Evolutionary conservation across 2,113 vertebrate genomes (phyloP), one percentile per base, ranked within the genome.

Genomic region (Cariama cristata): DNA sequence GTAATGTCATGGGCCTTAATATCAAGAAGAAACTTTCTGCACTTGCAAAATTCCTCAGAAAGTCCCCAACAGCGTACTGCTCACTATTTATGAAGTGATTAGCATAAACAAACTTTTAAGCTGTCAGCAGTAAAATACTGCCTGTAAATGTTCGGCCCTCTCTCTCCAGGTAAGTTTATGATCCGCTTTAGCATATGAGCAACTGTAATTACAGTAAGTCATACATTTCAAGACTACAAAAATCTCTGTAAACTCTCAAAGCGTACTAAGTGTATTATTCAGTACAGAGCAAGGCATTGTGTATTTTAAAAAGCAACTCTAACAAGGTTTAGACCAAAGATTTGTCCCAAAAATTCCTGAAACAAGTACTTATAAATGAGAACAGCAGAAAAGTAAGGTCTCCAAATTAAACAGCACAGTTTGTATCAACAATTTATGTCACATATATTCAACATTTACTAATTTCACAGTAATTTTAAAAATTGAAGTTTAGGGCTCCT

Each of bases 71-170:
- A 23, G 52, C 24, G 20, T 20, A 60, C 56, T 33, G 58, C 81
- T 93, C 77, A 18, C 66, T 95, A 93, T 95, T 95, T 94, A 97
- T 85, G 53, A 96, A 84, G 91, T 87, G 86, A 97, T 94, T 75
- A 93, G 69, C 86, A 96, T 93, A 87, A 95, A 94, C 85, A 93
- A 96, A 96, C 94, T 89, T 93, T 33, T 91, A 96, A 95, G 44
- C 91, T 95, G 86, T 93, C 94, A 93, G 76, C 59, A 82, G 81
- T 93, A 91, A 97, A 89, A 96, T 72, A 95, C n/a, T 93, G 77
- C 92, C 77, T 79, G 53, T 85, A 95, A 96, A 81, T 33, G 66
- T 73, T 82, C 93, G 60, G 81, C 66, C n/a, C 80, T 95, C 87
- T 79, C 87, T 79, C 87, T 85, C 53, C 91, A 95, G 93, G 93